A percentile compares a stretch with the other conserved stretches of the same genome.
These are phyloP conservation scores for Thecophora atra DNA, from an alignment of 2,888 invertebrate species.

Conservation along the genomic window DNA sequence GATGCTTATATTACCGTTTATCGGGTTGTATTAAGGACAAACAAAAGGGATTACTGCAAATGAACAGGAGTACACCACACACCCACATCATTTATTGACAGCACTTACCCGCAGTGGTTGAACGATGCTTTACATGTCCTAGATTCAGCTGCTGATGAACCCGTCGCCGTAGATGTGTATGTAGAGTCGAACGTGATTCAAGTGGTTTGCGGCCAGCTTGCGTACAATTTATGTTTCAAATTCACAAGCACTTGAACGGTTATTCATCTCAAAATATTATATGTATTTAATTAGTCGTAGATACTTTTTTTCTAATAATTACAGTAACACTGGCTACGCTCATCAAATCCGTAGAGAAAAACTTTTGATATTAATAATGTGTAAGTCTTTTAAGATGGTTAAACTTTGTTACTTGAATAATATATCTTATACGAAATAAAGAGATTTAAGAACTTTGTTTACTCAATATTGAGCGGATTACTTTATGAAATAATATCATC, in stretches of 20 bases:
- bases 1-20: background rate
- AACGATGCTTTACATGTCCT: conserved; percentile 26
- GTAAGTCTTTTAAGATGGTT: no score
- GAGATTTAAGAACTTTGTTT: background rate
- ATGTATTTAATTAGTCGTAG: background rate
- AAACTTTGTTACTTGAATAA: background rate
- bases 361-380: no score
- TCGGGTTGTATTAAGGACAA: background rate
- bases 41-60: background rate
- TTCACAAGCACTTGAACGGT: background rate
- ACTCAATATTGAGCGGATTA: no score
- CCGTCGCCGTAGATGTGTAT: conserved; percentile 13
- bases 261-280: background rate
- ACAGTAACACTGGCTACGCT: no score
- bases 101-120: conserved; percentile 33
- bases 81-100: background rate
- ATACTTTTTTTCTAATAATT: background rate
- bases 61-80: background rate
- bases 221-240: background rate
- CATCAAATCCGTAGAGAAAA: no score
- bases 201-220: conserved; percentile 1
- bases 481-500: no score
- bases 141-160: no score
- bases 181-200: conserved; percentile 22
- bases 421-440: background rate